phyloP scores from a whole-genome alignment of 2,797 vertebrate genomes.

The Sebastes elongatus region DNA sequence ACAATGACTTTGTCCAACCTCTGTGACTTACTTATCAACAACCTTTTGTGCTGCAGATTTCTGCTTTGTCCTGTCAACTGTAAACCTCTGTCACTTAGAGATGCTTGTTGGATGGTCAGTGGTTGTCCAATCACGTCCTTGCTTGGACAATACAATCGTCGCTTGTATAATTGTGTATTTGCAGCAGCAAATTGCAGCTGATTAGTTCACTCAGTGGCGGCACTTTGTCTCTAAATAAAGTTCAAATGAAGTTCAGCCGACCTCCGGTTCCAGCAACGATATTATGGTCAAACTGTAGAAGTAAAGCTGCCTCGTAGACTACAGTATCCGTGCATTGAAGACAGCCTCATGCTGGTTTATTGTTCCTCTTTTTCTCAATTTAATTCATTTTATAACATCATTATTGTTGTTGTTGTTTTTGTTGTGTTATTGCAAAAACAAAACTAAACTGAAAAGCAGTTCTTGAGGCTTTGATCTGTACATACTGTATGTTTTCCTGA shows the following conservation, averaged over 20 bases:
- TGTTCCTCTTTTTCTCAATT: neutral
- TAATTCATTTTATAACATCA: neutral
- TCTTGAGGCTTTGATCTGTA: neutral
- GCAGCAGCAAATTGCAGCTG: too few relatives aligned
- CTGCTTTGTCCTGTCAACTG: neutral
- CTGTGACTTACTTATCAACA: neutral
- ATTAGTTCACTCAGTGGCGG: neutral
- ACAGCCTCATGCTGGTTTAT: neutral
- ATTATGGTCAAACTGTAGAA: neutral
- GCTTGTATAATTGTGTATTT: neutral
- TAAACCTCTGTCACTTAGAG: neutral
- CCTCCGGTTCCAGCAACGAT: neutral
- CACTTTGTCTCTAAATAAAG: neutral
- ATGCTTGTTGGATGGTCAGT: neutral
- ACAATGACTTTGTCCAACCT: too few relatives aligned
- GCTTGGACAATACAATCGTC: neutral
- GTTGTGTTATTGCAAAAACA: neutral
- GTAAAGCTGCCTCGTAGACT: neutral
- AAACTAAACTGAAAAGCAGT: neutral
- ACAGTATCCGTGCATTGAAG: neutral
- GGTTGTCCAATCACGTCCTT: neutral
- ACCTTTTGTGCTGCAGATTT: neutral
- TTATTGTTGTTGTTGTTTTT: neutral
- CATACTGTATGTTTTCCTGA: neutral
- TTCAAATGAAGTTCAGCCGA: slow-evolving; percentile 20